Conservation (phyloP, 2,888 invertebrate species). For the Thelaira solivaga region DNA sequence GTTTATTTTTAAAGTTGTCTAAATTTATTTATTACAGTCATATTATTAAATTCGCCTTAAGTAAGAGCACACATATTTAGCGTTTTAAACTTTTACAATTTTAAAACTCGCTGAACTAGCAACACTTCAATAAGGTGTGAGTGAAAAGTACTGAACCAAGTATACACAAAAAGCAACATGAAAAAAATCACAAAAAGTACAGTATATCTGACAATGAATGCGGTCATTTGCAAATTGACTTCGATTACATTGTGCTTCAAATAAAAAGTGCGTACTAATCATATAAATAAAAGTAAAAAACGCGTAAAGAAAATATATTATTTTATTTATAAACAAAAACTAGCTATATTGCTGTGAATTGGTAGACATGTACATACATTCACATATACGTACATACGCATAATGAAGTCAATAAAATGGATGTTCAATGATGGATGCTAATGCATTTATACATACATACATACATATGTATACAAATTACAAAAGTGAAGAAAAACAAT, state of each 20-base stretch:
- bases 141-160: slow-evolving; percentile 14
- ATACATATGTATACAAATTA: neutral
- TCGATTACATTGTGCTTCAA: neutral
- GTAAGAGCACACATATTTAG: too few species aligned
- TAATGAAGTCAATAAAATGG: neutral
- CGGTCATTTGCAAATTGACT: neutral
- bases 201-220: slow-evolving; percentile 35
- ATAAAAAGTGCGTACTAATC: too few species aligned
- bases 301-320: neutral
- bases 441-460: too few species aligned
- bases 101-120: too few species aligned
- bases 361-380: neutral
- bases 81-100: too few species aligned
- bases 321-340: neutral
- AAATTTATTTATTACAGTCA: too few species aligned
- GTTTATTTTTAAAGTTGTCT: too few species aligned
- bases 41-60: too few species aligned
- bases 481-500: neutral
- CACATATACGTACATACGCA: too few species aligned
- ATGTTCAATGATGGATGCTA: too few species aligned
- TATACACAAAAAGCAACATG: slow-evolving; percentile 38
- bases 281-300: neutral
- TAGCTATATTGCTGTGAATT: neutral
- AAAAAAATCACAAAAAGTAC: slow-evolving; percentile 48
- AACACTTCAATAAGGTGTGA: neutral